phyloP scores from a whole-genome alignment of 2,797 vertebrate genomes.

The Petrocephalus schoutedeni region DNA sequence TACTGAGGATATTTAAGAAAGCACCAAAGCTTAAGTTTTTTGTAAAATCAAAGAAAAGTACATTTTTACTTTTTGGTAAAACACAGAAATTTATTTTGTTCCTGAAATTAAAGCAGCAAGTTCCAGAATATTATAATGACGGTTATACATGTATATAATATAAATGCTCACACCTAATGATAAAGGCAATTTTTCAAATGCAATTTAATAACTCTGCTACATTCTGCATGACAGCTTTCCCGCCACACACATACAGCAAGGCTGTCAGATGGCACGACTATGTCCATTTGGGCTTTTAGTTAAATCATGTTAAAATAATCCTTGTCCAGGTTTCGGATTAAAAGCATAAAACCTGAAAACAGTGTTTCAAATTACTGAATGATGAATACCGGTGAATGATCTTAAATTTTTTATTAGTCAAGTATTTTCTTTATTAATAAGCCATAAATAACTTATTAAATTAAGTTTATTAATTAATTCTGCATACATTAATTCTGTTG shows the following conservation, averaged over 20 bases:
- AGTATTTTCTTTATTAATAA: not conserved
- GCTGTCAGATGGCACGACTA: not conserved
- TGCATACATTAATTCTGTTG: not conserved
- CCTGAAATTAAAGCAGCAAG: constrained; percentile 12
- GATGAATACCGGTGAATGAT: not conserved
- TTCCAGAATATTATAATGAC: not conserved
- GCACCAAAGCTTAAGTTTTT: not conserved
- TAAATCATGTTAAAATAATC: not conserved
- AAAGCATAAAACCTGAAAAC: not conserved
- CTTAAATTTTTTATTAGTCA: not conserved
- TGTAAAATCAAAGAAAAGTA: not conserved
- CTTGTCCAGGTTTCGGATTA: not conserved
- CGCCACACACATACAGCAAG: not conserved
- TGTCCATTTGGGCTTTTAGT: not conserved
- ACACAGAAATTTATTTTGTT: not conserved
- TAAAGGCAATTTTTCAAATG: not conserved
- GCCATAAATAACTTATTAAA: not conserved
- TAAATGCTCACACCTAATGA: not conserved
- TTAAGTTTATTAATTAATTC: not conserved
- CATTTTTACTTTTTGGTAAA: not conserved
- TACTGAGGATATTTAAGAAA: not conserved
- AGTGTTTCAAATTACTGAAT: not conserved
- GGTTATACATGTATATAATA: not conserved
- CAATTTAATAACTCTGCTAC: constrained; percentile 3
- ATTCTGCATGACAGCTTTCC: not conserved